phyloP scores from a whole-genome alignment of 2,113 vertebrate genomes.

The Podarcis cretensis region DNA sequence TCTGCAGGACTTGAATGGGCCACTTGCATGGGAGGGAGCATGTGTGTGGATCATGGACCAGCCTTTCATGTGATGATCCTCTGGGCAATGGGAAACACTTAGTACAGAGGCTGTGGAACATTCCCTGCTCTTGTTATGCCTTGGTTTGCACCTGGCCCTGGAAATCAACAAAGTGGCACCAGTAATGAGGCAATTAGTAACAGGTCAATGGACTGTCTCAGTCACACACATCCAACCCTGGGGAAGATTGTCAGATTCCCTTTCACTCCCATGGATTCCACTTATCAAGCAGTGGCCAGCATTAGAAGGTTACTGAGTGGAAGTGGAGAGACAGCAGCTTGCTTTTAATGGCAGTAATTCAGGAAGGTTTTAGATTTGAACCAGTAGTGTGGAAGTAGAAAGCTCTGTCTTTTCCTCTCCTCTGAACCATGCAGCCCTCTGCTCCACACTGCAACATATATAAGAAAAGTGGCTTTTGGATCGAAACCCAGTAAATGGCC shows the following conservation, averaged over 20 bases:
- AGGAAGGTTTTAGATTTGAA: conserved; percentile 16
- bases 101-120: background rate
- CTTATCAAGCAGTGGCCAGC: background rate
- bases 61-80: background rate
- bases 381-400: background rate
- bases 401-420: background rate
- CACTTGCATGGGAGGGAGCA: background rate
- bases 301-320: background rate
- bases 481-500: background rate
- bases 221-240: background rate
- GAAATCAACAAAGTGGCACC: background rate
- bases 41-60: background rate
- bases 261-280: background rate
- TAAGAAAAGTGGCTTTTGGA: background rate
- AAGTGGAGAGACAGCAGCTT: accelerated
- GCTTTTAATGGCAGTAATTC: background rate
- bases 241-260: background rate
- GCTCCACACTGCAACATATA: background rate
- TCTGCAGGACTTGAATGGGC: background rate
- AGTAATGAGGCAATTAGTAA: background rate
- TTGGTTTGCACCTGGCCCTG: accelerated
- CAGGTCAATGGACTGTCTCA: background rate
- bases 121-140: background rate
- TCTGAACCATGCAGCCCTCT: background rate
- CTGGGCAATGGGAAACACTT: background rate